Conservation (phyloP, 2,797 vertebrate species). For the Taeniopygia guttata region DNA sequence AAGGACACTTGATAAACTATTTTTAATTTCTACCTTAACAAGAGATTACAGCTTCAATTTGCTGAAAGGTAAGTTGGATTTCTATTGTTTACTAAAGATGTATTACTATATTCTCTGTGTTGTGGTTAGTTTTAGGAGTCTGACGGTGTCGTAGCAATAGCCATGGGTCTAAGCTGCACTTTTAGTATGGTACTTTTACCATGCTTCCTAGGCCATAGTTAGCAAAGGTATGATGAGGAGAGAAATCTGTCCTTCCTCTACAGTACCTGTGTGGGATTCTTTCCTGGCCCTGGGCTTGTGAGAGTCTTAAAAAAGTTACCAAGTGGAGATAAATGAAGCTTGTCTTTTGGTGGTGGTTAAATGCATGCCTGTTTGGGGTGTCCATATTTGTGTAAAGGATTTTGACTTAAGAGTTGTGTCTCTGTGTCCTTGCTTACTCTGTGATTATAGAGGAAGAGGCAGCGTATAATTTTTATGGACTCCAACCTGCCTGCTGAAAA, state of each 20-base stretch:
- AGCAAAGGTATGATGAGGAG: background rate
- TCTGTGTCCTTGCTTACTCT: background rate
- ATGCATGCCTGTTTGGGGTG: fast-evolving
- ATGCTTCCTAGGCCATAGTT: background rate
- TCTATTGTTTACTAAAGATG: background rate
- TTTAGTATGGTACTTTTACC: background rate
- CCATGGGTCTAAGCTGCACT: background rate
- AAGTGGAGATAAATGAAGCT: background rate
- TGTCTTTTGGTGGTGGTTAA: background rate
- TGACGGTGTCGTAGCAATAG: background rate
- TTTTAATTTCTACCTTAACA: constrained; percentile 76
- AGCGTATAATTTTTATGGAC: background rate
- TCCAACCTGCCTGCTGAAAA: background rate
- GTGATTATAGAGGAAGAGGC: background rate
- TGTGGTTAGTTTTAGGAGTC: background rate
- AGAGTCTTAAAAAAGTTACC: background rate
- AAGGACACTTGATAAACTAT: background rate
- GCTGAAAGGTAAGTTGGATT: constrained; percentile 80
- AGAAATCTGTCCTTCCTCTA: background rate
- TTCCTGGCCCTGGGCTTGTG: background rate
- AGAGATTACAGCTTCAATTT: constrained; percentile 82
- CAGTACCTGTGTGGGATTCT: background rate
- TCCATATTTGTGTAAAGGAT: background rate
- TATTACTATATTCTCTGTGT: background rate
- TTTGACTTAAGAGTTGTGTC: background rate